Evolutionary conservation across 2,888 invertebrate genomes (phyloP), one percentile per base, ranked within the genome.

Genomic region (Drosophila kanekoi): DNA sequence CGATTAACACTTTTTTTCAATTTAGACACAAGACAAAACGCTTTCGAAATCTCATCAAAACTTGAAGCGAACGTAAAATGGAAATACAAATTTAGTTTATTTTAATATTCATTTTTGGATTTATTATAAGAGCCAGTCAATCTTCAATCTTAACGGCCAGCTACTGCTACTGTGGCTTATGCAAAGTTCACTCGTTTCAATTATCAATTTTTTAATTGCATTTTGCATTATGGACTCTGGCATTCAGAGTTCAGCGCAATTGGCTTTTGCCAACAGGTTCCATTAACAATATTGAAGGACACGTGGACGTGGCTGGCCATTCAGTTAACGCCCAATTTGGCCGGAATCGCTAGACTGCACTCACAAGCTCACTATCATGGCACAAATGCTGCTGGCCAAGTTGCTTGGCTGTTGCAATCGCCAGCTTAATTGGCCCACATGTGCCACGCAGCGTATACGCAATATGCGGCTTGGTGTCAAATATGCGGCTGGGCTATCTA

Each of bases 281-380:
- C 59, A 44, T 49, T 40, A 65, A 23, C 49, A 18, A 13, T 3
- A 32, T 18, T 64, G 59, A 65, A 54, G 74, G 68, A 76, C 56
- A 59, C 4, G 14, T 4, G 2, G 13, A 59, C 4, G 14, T 4
- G 2, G 13, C 44, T 40, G 8, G 14, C 20, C 51, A 45, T 28
- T 35, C 43, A 37, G 56, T 23, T 33, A 14, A 33, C 57, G 45
- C 53, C 59, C 49, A 67, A 58, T 38, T 58, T 45, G 38, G 18
- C 14, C 44, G 52, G 60, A 62, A 47, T 57, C 51, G 57, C 79
- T 81, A 68, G 78, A 79, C 65, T 85, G 73, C 71, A 59, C 44
- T 68, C 69, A 82, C 89, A 89, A 89, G 88, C 89, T 89, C 89
- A 89, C 88, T 87, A 89, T 87, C 89, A 89, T 84, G 89, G 88